phyloP scores from a whole-genome alignment of 2,888 invertebrate genomes.

The Spatulosminthurus flaviceps region DNA sequence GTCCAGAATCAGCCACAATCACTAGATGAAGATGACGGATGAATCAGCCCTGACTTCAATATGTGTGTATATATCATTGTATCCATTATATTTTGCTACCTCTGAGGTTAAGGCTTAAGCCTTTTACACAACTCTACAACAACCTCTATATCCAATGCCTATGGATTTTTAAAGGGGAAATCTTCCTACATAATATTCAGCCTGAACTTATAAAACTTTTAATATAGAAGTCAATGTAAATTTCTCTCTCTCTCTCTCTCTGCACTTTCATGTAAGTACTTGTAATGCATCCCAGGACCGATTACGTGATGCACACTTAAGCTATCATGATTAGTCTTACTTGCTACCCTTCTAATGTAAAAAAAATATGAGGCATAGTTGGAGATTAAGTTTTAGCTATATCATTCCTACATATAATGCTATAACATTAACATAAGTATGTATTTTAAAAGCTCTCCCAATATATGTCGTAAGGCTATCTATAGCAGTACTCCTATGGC shows the following conservation, averaged over 20 bases:
- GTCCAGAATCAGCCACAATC: constrained; percentile 39
- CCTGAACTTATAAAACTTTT: background rate
- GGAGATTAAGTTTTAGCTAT: too few relatives aligned
- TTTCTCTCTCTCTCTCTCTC: constrained; percentile 15
- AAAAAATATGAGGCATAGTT: background rate
- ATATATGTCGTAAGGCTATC: too few relatives aligned
- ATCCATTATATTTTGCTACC: background rate
- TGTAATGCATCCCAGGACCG: constrained; percentile 7
- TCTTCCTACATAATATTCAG: background rate
- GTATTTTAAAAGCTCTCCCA: too few relatives aligned
- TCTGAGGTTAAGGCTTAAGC: constrained; percentile 41
- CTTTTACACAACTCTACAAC: constrained; percentile 10
- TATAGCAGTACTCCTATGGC: too few relatives aligned
- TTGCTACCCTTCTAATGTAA: background rate
- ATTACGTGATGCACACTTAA: constrained; percentile 18
- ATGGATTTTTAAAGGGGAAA: too few relatives aligned
- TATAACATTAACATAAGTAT: too few relatives aligned
- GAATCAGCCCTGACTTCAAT: constrained; percentile 44
- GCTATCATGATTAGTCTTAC: background rate
- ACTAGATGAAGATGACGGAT: constrained; percentile 46
- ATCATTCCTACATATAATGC: too few relatives aligned
- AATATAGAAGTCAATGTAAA: constrained; percentile 14
- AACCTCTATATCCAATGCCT: background rate
- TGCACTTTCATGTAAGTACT: background rate
- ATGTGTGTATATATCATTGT: background rate